phyloP scores from a whole-genome alignment of 2,888 invertebrate genomes.

The Hirtodrosophila histrioides region DNA sequence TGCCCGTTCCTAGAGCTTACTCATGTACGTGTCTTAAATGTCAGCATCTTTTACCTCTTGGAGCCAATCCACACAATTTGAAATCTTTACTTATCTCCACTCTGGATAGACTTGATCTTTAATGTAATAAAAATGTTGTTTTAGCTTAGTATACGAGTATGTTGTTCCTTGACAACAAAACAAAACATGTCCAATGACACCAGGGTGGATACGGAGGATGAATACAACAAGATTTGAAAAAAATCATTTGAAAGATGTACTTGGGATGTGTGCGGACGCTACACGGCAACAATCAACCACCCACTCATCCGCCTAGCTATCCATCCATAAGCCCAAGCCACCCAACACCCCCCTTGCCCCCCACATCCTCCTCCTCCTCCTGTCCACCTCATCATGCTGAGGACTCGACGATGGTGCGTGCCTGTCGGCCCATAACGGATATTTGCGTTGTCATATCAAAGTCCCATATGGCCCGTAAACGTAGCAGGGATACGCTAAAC shows the following conservation, averaged over 20 bases:
- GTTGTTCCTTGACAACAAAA: too few species aligned
- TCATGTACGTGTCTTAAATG: too few species aligned
- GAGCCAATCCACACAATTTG: too few species aligned
- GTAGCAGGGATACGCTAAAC: constrained; percentile 15
- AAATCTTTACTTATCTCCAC: too few species aligned
- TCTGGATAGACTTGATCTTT: too few species aligned
- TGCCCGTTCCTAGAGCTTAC: too few species aligned
- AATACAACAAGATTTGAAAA: constrained; percentile 12
- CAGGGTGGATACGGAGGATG: too few species aligned
- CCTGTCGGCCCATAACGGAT: constrained; percentile 75
- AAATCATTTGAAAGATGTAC: constrained; percentile 33
- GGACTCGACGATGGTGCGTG: constrained; percentile 67
- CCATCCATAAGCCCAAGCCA: constrained; percentile 28
- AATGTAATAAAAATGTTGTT: too few species aligned
- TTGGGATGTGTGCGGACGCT: constrained; percentile 37
- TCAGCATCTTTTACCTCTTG: too few species aligned
- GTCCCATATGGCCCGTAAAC: constrained; percentile 84
- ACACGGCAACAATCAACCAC: constrained; percentile 41
- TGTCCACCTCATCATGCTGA: background rate
- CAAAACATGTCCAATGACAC: too few species aligned
- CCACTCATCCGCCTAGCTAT: constrained; percentile 11
- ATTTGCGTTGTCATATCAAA: constrained; percentile 83
- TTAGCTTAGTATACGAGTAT: too few species aligned
- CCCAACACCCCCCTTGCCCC: background rate
- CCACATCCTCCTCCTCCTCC: too few species aligned